These are phyloP conservation scores for Entosphenus tridentatus DNA, from an alignment of 2,113 vertebrate species.

Conservation along the genomic window DNA sequence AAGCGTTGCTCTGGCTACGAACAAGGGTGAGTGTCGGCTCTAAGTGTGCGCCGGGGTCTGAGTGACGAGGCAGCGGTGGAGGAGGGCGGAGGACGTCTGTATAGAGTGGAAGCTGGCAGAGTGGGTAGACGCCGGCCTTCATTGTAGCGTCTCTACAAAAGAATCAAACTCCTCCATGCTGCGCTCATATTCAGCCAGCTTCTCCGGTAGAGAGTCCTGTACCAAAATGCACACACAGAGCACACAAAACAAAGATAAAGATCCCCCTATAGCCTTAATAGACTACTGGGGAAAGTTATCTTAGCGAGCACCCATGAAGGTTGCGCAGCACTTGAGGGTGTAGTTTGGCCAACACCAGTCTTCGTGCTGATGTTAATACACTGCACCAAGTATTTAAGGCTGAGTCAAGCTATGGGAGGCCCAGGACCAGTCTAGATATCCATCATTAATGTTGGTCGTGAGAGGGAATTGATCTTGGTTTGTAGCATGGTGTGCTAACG, in stretches of 20 bases:
- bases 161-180: conserved; percentile 93
- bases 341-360: not conserved
- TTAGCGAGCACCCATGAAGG: not conserved
- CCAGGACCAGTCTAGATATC: no score
- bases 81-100: no score
- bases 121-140: conserved; percentile 13
- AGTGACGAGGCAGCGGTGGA: no score
- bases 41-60: no score
- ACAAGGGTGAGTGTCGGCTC: no score
- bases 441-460: no score
- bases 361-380: not conserved
- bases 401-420: not conserved
- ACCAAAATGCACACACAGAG: no score
- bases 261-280: not conserved
- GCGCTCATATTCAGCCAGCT: conserved; percentile 76
- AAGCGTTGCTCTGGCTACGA: no score
- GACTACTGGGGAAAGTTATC: not conserved
- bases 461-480: no score
- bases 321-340: no score
- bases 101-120: no score
- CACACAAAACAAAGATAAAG: conserved; percentile 8
- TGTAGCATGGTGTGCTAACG: no score
- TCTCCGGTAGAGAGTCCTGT: conserved; percentile 85
- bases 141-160: conserved; percentile 95
- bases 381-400: not conserved